A percentile compares a stretch with the other conserved stretches of the same genome.
Evolutionary conservation across 2,797 vertebrate genomes (phyloP).

Genomic region (Staurois parvus): DNA sequence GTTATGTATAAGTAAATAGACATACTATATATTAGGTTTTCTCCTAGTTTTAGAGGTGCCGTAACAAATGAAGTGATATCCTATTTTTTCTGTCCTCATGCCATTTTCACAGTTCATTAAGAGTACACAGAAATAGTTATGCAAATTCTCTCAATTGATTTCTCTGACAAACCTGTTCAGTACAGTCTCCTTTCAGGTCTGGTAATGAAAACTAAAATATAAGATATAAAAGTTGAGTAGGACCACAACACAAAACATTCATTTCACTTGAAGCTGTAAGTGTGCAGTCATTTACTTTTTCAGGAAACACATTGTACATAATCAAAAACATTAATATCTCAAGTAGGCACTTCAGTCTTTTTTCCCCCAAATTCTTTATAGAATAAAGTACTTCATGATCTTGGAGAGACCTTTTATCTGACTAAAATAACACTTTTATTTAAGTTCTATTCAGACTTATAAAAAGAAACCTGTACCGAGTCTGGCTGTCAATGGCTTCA

Average conservation of each 20-base stretch:
- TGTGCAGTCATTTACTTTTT: neutral
- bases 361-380: neutral
- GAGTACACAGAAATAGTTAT: neutral
- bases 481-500: no score
- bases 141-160: neutral
- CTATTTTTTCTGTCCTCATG: neutral
- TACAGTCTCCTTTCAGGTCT: slow-evolving; percentile 7
- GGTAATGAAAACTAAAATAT: neutral
- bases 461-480: neutral
- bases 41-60: neutral
- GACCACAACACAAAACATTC: neutral
- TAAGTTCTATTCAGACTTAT: neutral
- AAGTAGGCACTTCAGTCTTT: slow-evolving; percentile 22
- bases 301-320: slow-evolving; percentile 19
- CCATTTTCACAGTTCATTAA: neutral
- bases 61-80: neutral
- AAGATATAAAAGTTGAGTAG: neutral
- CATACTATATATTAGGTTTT: neutral
- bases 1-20: neutral
- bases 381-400: neutral
- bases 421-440: neutral
- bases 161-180: neutral
- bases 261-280: neutral
- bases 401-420: neutral
- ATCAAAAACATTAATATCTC: slow-evolving; percentile 16